Evolutionary conservation across 1,140 invertebrate genomes (phyloP).

Genomic region (Zelostemma sp.): DNA sequence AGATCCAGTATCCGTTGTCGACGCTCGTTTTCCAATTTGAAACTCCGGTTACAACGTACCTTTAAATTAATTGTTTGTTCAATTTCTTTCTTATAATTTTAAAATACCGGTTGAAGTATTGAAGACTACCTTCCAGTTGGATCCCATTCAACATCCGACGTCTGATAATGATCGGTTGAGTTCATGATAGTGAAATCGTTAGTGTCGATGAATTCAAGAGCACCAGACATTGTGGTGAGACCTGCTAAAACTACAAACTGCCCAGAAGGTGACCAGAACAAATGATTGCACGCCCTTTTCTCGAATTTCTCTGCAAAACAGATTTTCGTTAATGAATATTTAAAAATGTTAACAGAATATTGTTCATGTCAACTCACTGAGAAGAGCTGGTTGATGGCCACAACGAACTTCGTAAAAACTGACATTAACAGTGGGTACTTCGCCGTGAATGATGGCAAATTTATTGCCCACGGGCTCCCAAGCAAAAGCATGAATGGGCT

Average conservation of each 20-base stretch:
- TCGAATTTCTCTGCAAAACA: conserved; percentile 82
- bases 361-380: conserved; percentile 76
- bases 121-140: conserved; percentile 87
- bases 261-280: conserved; percentile 97
- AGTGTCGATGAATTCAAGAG: conserved; percentile 95
- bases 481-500: conserved; percentile 94
- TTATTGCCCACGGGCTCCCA: conserved; percentile 98
- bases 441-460: conserved; percentile 97
- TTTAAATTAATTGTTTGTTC: conserved; percentile 15
- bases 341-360: conserved; percentile 66
- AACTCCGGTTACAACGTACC: conserved; percentile 94
- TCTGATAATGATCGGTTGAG: conserved; percentile 92
- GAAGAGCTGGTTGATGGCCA: conserved; percentile 86
- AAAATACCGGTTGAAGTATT: background rate
- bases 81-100: background rate
- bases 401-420: conserved; percentile 95
- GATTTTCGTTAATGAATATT: conserved; percentile 5
- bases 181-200: conserved; percentile 96
- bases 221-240: conserved; percentile 85
- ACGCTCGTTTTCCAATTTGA: conserved; percentile 97
- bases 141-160: conserved; percentile 98
- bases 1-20: conserved; percentile 97
- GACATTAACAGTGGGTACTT: conserved; percentile 88
- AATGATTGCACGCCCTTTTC: conserved; percentile 90
- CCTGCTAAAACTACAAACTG: conserved; percentile 96